Evolutionary conservation across 2,888 invertebrate species (phyloP).

Genomic region (Nasonovia ribisnigri): DNA sequence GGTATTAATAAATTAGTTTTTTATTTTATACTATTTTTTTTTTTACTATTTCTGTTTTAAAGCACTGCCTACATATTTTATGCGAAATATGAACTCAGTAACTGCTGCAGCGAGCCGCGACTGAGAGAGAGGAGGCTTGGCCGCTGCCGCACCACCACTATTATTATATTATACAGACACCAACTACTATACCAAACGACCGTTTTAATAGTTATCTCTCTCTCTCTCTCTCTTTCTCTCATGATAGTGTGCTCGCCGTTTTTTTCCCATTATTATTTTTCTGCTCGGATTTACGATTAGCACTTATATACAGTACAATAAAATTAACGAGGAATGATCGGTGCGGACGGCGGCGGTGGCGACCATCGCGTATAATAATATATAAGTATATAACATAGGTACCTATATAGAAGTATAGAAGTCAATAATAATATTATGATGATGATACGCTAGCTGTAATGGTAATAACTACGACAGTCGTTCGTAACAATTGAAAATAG

Average conservation of each 20-base stretch:
- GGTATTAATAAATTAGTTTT: constrained; percentile 58
- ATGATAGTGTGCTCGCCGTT: background rate
- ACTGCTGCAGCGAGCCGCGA: background rate
- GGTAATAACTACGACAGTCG: background rate
- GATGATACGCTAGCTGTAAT: background rate
- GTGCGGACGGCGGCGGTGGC: background rate
- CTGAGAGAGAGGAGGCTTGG: background rate
- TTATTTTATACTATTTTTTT: background rate
- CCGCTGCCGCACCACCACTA: background rate
- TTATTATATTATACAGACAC: background rate
- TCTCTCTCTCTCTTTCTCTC: background rate
- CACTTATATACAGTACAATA: background rate
- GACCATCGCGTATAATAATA: background rate
- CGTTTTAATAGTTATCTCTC: background rate
- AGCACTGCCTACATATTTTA: constrained; percentile 28
- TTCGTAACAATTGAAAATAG: background rate
- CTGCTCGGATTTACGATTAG: background rate
- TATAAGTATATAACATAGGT: background rate
- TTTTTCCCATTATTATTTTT: constrained; percentile 14
- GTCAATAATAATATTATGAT: background rate
- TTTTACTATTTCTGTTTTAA: background rate
- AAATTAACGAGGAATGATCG: constrained; percentile 5
- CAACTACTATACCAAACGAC: background rate
- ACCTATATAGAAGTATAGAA: background rate
- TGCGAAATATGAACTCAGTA: constrained; percentile 52